Percentiles rank a stretch among this genome's conserved stretches.
These are phyloP conservation scores for Spodoptera frugiperda DNA, from an alignment of 1,140 invertebrate species.

Conservation along the genomic window DNA sequence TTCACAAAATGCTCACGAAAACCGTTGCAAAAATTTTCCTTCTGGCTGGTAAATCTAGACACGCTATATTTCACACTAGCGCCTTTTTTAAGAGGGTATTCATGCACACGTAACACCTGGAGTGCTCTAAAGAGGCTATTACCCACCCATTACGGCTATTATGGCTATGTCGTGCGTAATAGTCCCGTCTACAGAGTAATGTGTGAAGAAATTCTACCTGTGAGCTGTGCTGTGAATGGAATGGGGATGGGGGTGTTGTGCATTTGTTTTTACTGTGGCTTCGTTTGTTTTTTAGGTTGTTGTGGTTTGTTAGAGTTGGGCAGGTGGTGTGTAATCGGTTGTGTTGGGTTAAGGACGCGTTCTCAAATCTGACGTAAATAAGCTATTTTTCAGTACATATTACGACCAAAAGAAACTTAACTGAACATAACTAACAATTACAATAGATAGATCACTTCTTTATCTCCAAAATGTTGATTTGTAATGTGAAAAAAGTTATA, in stretches of 20 bases:
- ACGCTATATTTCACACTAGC: conserved; percentile 61
- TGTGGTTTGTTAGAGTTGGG: not conserved
- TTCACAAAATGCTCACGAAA: conserved; percentile 17
- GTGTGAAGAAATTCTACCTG: conserved; percentile 56
- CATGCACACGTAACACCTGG: conserved; percentile 70
- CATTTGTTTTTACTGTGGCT: not conserved
- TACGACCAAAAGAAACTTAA: no score
- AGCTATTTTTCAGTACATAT: no score
- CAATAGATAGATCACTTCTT: no score
- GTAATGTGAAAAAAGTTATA: no score
- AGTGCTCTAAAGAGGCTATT: conserved; percentile 71
- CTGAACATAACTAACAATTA: no score
- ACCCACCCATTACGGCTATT: conserved; percentile 59
- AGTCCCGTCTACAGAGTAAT: conserved; percentile 63
- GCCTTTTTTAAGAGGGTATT: conserved; percentile 67
- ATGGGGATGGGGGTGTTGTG: not conserved
- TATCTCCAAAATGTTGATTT: no score
- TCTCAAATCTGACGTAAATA: no score
- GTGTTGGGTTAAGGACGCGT: no score
- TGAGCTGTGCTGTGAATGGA: conserved; percentile 23
- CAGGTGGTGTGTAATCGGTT: no score
- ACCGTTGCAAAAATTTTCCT: conserved; percentile 20
- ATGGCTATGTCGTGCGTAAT: conserved; percentile 65
- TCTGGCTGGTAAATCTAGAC: conserved; percentile 43
- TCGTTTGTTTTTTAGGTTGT: not conserved